phyloP scores from a whole-genome alignment of 2,797 vertebrate species.

The Crax fasciolata region DNA sequence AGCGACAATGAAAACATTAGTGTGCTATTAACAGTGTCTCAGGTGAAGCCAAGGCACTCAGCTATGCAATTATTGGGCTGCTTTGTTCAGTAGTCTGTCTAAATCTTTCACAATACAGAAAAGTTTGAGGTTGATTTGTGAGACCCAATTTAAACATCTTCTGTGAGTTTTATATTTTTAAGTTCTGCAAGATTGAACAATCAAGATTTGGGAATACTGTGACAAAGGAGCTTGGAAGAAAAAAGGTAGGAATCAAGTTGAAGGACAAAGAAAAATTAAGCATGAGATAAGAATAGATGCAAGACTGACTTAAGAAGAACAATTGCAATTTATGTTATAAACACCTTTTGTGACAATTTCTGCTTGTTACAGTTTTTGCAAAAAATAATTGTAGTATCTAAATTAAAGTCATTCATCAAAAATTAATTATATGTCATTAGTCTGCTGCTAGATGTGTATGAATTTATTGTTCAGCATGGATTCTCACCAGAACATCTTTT shows the following conservation, averaged over 20 bases:
- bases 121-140: neutral
- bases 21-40: neutral
- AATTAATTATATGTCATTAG: slow-evolving; percentile 38
- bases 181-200: neutral
- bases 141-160: neutral
- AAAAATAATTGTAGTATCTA: slow-evolving; percentile 5
- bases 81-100: neutral
- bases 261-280: neutral
- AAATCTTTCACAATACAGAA: neutral
- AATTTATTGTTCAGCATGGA: neutral
- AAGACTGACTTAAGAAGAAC: neutral
- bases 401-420: slow-evolving; percentile 43
- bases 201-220: neutral
- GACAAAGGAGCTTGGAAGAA: neutral
- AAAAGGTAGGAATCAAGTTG: slow-evolving; percentile 2
- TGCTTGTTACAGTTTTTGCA: neutral
- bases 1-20: too few species aligned
- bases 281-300: neutral
- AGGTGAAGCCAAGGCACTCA: neutral
- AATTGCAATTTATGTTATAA: neutral
- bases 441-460: neutral
- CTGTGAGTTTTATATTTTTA: neutral
- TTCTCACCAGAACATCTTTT: neutral
- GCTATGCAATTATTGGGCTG: neutral
- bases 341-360: neutral